These are phyloP conservation scores for Argya squamiceps DNA, from an alignment of 2,797 vertebrate species.

Conservation along the genomic window DNA sequence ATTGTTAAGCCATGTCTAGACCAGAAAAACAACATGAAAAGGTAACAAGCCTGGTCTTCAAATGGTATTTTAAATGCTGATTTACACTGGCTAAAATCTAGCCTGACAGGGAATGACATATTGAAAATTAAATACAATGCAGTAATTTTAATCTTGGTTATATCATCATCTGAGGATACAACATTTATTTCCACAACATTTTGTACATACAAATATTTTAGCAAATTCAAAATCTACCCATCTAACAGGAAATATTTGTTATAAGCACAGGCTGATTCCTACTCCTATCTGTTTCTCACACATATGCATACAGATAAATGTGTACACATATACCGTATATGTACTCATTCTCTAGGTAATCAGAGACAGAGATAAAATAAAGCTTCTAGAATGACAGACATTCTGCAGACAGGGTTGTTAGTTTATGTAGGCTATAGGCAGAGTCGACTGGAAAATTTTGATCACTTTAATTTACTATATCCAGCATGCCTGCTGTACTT, in stretches of 20 bases:
- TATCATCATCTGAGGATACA: not conserved
- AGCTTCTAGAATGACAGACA: conserved; percentile 84
- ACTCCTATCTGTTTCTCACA: not conserved
- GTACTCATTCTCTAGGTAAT: conserved; percentile 71
- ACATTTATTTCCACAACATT: not conserved
- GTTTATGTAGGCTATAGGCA: conserved; percentile 91
- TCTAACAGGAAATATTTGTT: not conserved
- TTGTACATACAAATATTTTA: not conserved
- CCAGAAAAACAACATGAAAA: conserved; percentile 35
- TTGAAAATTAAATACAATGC: conserved; percentile 41
- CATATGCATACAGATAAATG: conserved; percentile 22
- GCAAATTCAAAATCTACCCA: not conserved
- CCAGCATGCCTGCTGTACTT: conserved; percentile 87
- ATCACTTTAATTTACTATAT: conserved; percentile 99
- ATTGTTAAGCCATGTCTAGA: conserved; percentile 52
- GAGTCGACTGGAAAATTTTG: conserved; percentile 98
- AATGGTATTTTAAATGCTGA: conserved; percentile 42
- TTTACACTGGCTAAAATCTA: conserved; percentile 42
- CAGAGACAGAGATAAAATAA: conserved; percentile 78
- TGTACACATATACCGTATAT: not conserved
- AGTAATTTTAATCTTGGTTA: not conserved
- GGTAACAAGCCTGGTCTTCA: conserved; percentile 27
- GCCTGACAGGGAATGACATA: not conserved
- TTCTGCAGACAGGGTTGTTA: conserved; percentile 91
- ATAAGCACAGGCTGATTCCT: not conserved